Conservation (phyloP, 2,797 vertebrate species). For the Holocentrus rufus region DNA sequence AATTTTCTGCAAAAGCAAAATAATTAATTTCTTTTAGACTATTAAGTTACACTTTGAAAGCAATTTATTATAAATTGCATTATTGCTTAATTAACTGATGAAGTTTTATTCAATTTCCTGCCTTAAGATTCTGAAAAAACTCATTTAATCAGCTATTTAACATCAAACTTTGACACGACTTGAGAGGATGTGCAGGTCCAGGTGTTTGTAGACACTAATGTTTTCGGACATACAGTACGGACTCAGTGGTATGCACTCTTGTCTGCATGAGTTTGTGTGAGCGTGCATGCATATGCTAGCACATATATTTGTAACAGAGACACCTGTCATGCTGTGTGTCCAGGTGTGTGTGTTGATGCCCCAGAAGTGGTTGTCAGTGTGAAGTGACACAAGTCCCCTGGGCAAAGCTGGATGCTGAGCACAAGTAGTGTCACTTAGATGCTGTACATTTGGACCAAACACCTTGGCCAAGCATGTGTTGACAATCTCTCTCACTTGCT, state of each 20-base stretch:
- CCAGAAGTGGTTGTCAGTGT: constrained; percentile 78
- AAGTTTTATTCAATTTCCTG: too few relatives aligned
- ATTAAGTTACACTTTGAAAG: too few relatives aligned
- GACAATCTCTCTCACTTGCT: constrained; percentile 9
- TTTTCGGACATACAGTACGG: background rate
- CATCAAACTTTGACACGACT: background rate
- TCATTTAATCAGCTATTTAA: constrained; percentile 3
- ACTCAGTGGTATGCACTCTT: background rate
- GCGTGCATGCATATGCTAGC: constrained; percentile 18
- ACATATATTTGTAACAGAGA: constrained; percentile 52
- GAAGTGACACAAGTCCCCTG: constrained; percentile 76
- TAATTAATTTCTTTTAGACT: too few relatives aligned
- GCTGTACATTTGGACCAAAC: constrained; percentile 53
- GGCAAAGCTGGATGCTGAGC: constrained; percentile 71
- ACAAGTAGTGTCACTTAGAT: constrained; percentile 57
- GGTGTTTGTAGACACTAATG: background rate
- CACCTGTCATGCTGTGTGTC: constrained; percentile 71
- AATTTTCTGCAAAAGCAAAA: too few relatives aligned
- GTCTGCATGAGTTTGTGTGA: background rate
- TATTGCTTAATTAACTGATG: too few relatives aligned
- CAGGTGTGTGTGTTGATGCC: constrained; percentile 72
- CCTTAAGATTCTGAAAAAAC: background rate
- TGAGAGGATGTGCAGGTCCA: background rate
- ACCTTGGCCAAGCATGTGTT: constrained; percentile 39
- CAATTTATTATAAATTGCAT: too few relatives aligned